Conservation (phyloP, 2,888 invertebrate species). For the Brachypalpus laphriformis region DNA sequence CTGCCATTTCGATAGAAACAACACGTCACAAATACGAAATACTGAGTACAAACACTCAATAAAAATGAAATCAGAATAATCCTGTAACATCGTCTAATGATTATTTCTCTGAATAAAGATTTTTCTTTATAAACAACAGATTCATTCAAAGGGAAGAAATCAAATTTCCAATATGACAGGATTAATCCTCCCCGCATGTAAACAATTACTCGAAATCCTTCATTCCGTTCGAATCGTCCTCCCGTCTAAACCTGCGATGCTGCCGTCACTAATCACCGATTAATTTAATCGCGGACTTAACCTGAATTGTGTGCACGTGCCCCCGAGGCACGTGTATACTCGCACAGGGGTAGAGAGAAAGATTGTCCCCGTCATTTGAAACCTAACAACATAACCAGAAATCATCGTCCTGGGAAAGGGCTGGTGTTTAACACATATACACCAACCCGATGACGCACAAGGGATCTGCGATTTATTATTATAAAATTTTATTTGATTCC, state of each 20-base stretch:
- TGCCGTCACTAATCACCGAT: conserved; percentile 82
- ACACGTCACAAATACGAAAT: too few species aligned
- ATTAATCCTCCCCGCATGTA: conserved; percentile 70
- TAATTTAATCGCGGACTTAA: conserved; percentile 82
- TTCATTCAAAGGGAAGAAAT: conserved; percentile 53
- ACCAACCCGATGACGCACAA: conserved; percentile 44
- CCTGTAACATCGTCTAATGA: conserved; percentile 50
- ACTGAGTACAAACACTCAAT: neutral
- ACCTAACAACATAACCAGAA: conserved; percentile 63
- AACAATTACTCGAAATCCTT: conserved; percentile 53
- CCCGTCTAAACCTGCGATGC: conserved; percentile 25
- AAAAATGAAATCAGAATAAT: conserved; percentile 42
- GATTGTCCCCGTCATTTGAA: conserved; percentile 44
- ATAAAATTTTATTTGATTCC: conserved; percentile 57
- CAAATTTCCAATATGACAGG: conserved; percentile 73
- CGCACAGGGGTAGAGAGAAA: conserved; percentile 1
- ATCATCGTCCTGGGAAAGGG: conserved; percentile 29
- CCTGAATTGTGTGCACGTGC: conserved; percentile 82
- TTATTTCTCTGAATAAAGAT: conserved; percentile 7
- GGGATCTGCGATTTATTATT: conserved; percentile 70
- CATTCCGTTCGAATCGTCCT: neutral
- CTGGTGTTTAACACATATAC: conserved; percentile 4
- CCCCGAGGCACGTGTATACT: conserved; percentile 74
- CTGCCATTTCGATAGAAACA: neutral
- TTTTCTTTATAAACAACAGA: conserved; percentile 44